These are phyloP conservation scores for Andrena fulva DNA, from an alignment of 2,888 invertebrate species.

Conservation along the genomic window DNA sequence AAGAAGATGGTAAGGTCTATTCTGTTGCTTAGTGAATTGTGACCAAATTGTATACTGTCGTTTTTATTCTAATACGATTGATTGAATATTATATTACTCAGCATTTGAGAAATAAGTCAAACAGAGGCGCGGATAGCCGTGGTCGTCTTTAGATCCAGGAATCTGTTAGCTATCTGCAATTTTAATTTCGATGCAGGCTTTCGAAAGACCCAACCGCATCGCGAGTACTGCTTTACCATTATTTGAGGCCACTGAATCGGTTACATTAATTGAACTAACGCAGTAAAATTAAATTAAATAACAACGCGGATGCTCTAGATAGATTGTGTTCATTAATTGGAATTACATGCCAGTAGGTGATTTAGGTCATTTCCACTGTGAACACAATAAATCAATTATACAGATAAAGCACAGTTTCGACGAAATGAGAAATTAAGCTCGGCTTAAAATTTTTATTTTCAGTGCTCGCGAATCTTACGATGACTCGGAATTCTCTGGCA, in stretches of 20 bases:
- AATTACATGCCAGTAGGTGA: too few relatives aligned
- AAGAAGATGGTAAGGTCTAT: conserved; percentile 32
- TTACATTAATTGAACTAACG: too few relatives aligned
- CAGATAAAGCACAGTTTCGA: background rate
- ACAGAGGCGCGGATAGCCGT: background rate
- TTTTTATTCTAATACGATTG: conserved; percentile 49
- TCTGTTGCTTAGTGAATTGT: background rate
- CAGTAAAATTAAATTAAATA: too few relatives aligned
- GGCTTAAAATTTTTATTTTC: background rate
- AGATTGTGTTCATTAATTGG: too few relatives aligned
- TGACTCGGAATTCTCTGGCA: conserved; percentile 5
- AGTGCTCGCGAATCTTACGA: background rate
- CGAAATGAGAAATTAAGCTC: background rate
- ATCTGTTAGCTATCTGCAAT: background rate
- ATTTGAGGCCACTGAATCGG: too few relatives aligned
- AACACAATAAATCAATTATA: background rate
- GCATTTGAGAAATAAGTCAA: conserved; percentile 18
- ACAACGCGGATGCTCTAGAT: too few relatives aligned
- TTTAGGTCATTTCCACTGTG: too few relatives aligned
- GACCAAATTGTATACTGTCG: conserved; percentile 33
- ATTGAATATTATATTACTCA: too few relatives aligned
- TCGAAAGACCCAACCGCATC: too few relatives aligned
- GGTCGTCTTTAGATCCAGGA: background rate
- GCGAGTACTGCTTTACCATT: too few relatives aligned
- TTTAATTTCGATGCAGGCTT: too few relatives aligned